Conservation (phyloP, 2,797 vertebrate genomes). For the Diplodus puntazzo region DNA sequence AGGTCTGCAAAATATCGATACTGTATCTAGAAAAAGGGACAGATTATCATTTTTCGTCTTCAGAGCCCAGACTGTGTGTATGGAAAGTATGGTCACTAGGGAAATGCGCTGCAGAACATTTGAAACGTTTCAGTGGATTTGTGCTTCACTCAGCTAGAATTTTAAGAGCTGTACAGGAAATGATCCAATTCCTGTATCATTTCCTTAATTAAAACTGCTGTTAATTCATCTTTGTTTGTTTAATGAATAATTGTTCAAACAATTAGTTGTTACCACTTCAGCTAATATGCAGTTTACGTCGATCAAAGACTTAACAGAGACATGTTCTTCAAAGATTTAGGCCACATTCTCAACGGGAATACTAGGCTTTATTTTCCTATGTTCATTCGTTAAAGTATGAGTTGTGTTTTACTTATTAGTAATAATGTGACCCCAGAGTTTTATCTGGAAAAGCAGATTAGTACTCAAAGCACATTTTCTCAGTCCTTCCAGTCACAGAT, state of each 20-base stretch:
- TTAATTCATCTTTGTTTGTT: not conserved
- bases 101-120: no score
- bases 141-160: no score
- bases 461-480: not conserved
- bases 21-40: no score
- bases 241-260: not conserved
- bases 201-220: not conserved
- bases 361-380: not conserved
- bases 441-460: constrained; percentile 8
- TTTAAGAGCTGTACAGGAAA: no score
- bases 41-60: no score
- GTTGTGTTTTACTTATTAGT: no score
- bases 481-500: constrained; percentile 13
- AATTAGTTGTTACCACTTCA: not conserved
- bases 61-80: no score
- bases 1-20: no score
- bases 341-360: not conserved
- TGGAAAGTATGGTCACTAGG: no score
- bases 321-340: not conserved
- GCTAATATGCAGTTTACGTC: not conserved
- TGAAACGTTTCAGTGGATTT: no score
- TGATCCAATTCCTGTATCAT: no score
- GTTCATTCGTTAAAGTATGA: no score
- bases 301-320: not conserved
- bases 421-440: not conserved